Conservation (phyloP, 2,797 vertebrate genomes). For the Brotula barbata region DNA sequence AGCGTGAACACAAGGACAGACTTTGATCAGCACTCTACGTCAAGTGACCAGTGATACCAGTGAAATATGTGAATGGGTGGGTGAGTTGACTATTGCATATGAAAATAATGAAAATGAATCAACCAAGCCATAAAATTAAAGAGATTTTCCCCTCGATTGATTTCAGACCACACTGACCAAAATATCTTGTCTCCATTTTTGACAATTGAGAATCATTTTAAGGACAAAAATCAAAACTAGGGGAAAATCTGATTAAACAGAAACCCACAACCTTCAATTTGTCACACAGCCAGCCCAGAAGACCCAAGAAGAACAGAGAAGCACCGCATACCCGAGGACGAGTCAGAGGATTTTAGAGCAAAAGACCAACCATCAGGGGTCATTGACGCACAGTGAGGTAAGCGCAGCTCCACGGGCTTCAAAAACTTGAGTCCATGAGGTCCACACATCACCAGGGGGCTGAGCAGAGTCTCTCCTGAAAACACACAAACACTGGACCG, state of each 20-base stretch:
- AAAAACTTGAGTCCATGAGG: conserved; percentile 99
- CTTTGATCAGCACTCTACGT: conserved; percentile 39
- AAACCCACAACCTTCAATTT: conserved; percentile 61
- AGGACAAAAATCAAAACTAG: conserved; percentile 44
- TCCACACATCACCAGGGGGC: conserved; percentile 95
- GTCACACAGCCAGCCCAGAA: conserved; percentile 87
- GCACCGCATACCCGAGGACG: conserved; percentile 99
- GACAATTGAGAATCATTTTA: not conserved
- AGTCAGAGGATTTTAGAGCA: conserved; percentile 99
- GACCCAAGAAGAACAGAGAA: conserved; percentile 93
- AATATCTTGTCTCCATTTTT: not conserved
- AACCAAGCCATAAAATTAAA: conserved; percentile 52
- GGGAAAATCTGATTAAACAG: conserved; percentile 57
- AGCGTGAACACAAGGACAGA: conserved; percentile 33
- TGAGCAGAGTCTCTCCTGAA: conserved; percentile 92
- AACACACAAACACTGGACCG: conserved; percentile 66
- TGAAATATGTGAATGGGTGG: conserved; percentile 44
- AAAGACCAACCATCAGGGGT: conserved; percentile 99
- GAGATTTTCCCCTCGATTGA: conserved; percentile 60
- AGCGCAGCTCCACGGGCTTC: conserved; percentile 99
- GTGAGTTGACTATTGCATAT: conserved; percentile 47
- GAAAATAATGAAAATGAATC: conserved; percentile 57
- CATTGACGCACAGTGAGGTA: conserved; percentile 99
- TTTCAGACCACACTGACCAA: conserved; percentile 31
- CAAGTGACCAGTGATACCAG: conserved; percentile 3